Evolutionary conservation across 2,888 invertebrate genomes (phyloP), one percentile per base, ranked within the genome.

Genomic region (Spicauda simplicius): DNA sequence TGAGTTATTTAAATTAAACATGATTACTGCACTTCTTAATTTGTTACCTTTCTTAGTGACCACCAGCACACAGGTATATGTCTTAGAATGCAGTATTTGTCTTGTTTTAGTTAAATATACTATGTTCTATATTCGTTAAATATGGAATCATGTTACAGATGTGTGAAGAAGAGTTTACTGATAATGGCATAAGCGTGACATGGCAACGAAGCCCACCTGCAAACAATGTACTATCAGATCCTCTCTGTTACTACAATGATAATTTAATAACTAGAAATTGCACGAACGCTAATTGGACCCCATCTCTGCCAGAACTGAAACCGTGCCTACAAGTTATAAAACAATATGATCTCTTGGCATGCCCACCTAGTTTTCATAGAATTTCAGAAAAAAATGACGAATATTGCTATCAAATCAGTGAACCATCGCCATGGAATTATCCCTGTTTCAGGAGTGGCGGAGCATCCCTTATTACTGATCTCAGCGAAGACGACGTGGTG

Each of bases 381-480:
- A 81, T 91, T 66, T 84, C 87, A 0, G 75, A 83, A 61, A 78
- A 76, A 25, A 81, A 81, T 63, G 80, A 82, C 12, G 77, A 83
- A 18, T 89, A 86, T 68, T 93, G 93, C 71, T 93, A 86, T 72
- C 80, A 86, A 78, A 78, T 90, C 3, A 77, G 74, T 64, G 57
- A 77, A 61, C 45, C 80, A 14, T 78, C 85, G 8, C 30, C 73
- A 3, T 93, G 93, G 93, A 74, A 87, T 55, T 80, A 76, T 70
- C 92, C 93, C 0, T 93, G 93, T 74, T 82, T 87, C 30, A 80
- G 79, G 70, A 88, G 85, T 70, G 91, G 92, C 2, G 90, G 88
- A 16, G 88, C 88, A 6, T 82, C 88, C 14, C 80, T 89, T 1
- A 84, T 93, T 14, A 88, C 88, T 1, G 88, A 92, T 72, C 77